Conservation (phyloP, 2,797 vertebrate genomes). For the Squalus acanthias region DNA sequence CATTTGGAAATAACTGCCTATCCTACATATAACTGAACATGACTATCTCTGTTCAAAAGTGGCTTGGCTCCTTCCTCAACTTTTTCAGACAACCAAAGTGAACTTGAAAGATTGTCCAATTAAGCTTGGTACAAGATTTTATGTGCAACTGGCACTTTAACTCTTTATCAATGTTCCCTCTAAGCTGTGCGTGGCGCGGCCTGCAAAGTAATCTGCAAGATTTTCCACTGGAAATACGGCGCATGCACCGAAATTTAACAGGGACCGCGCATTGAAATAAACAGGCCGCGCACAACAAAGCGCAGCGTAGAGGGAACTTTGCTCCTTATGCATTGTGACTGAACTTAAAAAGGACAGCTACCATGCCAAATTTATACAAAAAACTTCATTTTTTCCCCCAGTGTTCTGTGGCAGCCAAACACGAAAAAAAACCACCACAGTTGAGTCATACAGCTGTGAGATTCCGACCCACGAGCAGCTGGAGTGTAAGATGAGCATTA, state of each 20-base stretch:
- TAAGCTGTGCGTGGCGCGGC: no score
- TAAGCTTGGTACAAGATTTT: neutral
- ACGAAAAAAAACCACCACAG: neutral
- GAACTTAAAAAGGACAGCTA: neutral
- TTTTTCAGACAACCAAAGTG: neutral
- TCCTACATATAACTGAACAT: neutral
- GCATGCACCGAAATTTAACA: no score
- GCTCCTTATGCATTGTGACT: neutral
- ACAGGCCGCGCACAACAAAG: no score
- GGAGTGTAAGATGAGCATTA: neutral
- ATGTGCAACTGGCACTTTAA: neutral
- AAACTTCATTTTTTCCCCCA: neutral
- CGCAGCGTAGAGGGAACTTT: no score
- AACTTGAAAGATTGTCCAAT: neutral
- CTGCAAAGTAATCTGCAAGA: no score
- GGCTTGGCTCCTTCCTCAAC: neutral
- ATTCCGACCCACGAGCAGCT: neutral
- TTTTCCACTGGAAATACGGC: no score
- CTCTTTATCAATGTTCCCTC: no score
- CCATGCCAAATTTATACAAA: neutral
- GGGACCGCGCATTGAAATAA: no score
- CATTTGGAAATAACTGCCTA: neutral
- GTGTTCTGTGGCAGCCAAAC: neutral
- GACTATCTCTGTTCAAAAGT: neutral
- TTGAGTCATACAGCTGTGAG: neutral